Conservation (phyloP, 2,888 invertebrate genomes). For the Nomada flava region DNA sequence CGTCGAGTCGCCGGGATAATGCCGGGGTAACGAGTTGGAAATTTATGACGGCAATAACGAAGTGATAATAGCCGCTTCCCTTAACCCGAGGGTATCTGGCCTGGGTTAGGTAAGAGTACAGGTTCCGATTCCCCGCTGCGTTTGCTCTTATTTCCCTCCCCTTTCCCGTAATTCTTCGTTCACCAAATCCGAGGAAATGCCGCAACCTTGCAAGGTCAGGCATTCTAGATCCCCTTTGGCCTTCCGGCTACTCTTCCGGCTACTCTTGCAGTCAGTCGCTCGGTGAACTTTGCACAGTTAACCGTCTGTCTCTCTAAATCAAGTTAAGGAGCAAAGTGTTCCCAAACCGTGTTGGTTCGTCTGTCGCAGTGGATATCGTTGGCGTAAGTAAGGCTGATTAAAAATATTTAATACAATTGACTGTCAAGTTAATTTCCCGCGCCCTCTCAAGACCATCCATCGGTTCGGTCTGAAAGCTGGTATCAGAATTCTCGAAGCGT, state of each 20-base stretch:
- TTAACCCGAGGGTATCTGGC: conserved; percentile 75
- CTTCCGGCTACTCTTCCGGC: conserved; percentile 5
- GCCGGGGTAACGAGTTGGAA: conserved; percentile 73
- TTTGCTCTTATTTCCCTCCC: conserved; percentile 77
- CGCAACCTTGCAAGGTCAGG: conserved; percentile 42
- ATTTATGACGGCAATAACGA: conserved; percentile 82
- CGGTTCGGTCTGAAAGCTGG: conserved; percentile 78
- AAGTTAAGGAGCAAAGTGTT: background rate
- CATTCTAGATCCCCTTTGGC: conserved; percentile 9
- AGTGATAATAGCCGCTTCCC: conserved; percentile 81
- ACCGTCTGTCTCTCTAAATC: conserved; percentile 11
- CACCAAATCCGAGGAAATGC: conserved; percentile 36
- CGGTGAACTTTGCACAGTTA: conserved; percentile 26
- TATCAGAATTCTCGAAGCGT: conserved; percentile 73
- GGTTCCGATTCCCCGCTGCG: conserved; percentile 76
- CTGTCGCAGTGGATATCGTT: too few species aligned
- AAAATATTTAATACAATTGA: background rate
- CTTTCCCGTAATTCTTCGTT: conserved; percentile 27
- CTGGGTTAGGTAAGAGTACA: conserved; percentile 74
- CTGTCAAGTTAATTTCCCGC: background rate
- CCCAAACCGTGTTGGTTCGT: background rate
- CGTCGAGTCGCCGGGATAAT: conserved; percentile 61
- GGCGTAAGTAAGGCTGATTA: background rate
- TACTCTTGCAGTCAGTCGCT: conserved; percentile 31
- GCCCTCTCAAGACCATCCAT: conserved; percentile 77